Base-by-base conservation (phyloP, 1,140 invertebrate species). In the Papilio glaucus region DNA sequence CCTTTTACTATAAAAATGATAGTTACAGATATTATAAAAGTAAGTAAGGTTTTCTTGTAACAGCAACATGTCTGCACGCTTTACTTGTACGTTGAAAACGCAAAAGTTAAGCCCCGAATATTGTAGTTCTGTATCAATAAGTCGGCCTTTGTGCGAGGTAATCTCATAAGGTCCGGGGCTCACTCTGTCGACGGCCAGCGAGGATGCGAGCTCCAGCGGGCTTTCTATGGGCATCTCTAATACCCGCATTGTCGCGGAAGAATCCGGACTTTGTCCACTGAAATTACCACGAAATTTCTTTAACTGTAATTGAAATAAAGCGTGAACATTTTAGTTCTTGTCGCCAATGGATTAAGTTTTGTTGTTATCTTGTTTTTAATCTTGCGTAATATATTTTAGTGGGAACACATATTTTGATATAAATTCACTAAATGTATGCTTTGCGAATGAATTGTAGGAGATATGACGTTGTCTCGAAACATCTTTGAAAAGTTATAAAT, bases 201-300 rank as follows among this genome's bases (percentile, higher is more conserved):
- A 71, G 75, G 82, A 82, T 85, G 81, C 72, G 74, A 76, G 75
- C 78, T 75, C 65, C 39, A 65, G 72, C 15, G 24, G 82, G 85
- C 86, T 92, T 92, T 90, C 82, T 90, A 90, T 87, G 85, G 87
- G 90, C 85, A 92, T 89, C 80, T 75, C 72, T 91, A 88, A 89
- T 88, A 78, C 85, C 72, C 73, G 65, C 68, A 88, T 85, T 87
- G 84, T 83, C 72, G 78, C 72, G 80, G 73, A 77, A 77, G 72
- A 79, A 74, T 77, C 77, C 77, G 41, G 57, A 63, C 76, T 74
- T 80, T 85, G 75, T 78, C 67, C 63, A 69, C 12, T 37, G 72
- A 78, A 85, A 76, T 83, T 78, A 79, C 75, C 45, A 72, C 78
- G 78, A 81, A 82, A 79, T 77, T 79, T 79, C 76, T 79, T 78